These are phyloP conservation scores for Indicator indicator DNA, from an alignment of 2,113 vertebrate species.

Conservation along the genomic window DNA sequence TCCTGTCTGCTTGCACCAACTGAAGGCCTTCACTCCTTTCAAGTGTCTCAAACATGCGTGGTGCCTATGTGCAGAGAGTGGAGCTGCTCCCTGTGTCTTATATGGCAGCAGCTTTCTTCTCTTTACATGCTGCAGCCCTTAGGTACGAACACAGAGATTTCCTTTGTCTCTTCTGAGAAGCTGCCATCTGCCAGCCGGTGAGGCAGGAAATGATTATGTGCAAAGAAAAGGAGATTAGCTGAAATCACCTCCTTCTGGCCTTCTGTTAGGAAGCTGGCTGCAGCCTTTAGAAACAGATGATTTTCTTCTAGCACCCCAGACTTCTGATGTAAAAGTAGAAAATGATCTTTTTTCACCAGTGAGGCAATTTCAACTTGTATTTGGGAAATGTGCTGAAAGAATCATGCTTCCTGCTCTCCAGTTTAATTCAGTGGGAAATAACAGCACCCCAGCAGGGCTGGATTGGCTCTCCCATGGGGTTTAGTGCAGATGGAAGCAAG, in stretches of 20 bases:
- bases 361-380: not conserved
- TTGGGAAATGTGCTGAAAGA: not conserved
- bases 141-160: accelerated
- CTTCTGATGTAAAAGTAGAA: not conserved
- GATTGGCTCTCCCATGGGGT: not conserved
- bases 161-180: not conserved
- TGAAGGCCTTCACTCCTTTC: not conserved
- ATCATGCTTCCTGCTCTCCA: not conserved
- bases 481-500: no score
- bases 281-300: not conserved
- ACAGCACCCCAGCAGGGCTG: not conserved
- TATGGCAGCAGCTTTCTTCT: not conserved
- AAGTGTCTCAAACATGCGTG: not conserved
- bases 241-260: not conserved
- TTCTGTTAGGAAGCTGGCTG: not conserved
- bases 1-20: not conserved
- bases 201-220: not conserved
- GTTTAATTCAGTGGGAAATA: not conserved
- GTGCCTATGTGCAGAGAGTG: not conserved
- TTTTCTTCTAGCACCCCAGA: not conserved
- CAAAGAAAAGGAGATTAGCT: not conserved
- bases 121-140: not conserved
- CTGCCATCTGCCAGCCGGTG: not conserved
- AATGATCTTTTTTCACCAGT: not conserved
- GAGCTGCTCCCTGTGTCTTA: not conserved